Conservation (phyloP, 2,113 vertebrate species). For the Neolamprologus longior region DNA sequence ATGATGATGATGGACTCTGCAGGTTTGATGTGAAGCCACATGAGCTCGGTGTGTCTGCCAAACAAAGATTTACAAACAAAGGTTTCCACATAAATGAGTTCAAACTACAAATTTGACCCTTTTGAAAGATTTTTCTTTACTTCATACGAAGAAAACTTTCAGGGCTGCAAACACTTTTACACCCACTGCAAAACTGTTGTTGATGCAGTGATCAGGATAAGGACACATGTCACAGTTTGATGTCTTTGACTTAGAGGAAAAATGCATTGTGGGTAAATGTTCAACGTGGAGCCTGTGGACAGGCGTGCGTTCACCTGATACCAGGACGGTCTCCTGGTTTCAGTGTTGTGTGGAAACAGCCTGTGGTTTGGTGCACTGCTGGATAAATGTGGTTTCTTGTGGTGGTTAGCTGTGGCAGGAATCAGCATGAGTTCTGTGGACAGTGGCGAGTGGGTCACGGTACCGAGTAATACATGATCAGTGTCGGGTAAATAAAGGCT, state of each 20-base stretch:
- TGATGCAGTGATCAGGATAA: neutral
- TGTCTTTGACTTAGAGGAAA: neutral
- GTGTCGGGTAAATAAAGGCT: too few species aligned
- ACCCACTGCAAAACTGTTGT: neutral
- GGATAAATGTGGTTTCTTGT: neutral
- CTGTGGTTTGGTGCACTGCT: neutral
- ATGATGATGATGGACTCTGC: neutral
- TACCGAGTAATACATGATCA: too few species aligned
- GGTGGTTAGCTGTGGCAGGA: neutral
- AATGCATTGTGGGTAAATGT: neutral
- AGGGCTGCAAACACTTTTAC: neutral
- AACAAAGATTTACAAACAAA: neutral
- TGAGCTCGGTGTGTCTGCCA: neutral
- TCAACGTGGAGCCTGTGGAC: neutral
- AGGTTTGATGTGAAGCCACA: neutral
- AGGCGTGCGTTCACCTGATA: neutral
- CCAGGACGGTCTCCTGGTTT: neutral
- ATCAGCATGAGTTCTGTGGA: too few species aligned
- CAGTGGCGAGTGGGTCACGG: too few species aligned
- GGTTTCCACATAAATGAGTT: neutral
- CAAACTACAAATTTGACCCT: neutral
- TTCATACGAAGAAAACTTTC: neutral
- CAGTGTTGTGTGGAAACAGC: neutral
- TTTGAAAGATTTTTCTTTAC: neutral
- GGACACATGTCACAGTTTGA: neutral